Conservation (phyloP, 30 jellyfish, hydroid and myxozoan species). For the Chironex yamaguchii region DNA sequence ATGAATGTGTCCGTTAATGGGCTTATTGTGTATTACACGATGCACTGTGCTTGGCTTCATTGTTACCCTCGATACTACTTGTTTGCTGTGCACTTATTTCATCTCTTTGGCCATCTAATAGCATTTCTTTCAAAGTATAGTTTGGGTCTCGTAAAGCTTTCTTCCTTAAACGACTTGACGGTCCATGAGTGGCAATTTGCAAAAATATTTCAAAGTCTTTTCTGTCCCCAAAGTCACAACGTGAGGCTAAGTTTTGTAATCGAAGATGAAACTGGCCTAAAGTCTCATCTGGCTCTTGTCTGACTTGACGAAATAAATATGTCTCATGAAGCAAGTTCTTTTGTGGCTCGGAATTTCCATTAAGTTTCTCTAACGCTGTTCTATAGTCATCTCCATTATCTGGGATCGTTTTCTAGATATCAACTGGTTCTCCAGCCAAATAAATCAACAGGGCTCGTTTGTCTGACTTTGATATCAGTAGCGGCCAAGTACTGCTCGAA, state of each 20-base stretch:
- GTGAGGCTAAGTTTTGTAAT: constrained; percentile 40
- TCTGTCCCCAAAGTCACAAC: constrained; percentile 52
- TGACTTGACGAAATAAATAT: constrained; percentile 48
- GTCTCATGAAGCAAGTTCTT: constrained; percentile 50
- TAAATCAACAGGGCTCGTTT: constrained; percentile 43
- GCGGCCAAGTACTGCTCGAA: constrained; percentile 44
- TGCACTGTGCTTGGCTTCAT: constrained; percentile 1
- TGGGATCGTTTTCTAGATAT: constrained; percentile 44
- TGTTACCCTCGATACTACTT: neutral
- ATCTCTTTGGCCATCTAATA: constrained; percentile 60
- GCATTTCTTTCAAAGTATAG: constrained; percentile 19
- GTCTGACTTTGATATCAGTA: constrained; percentile 15
- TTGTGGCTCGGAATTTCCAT: constrained; percentile 44
- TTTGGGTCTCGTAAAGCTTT: constrained; percentile 47
- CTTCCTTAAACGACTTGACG: constrained; percentile 59
- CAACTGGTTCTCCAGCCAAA: constrained; percentile 40
- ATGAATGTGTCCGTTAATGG: constrained; percentile 14
- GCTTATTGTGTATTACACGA: constrained; percentile 34
- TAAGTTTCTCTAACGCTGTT: constrained; percentile 18
- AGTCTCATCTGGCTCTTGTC: constrained; percentile 59
- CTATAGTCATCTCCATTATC: constrained; percentile 46
- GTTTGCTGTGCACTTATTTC: constrained; percentile 54
- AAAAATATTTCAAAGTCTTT: constrained; percentile 35
- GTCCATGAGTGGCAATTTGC: constrained; percentile 33
- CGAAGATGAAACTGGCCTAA: constrained; percentile 32